A percentile compares a stretch with the other conserved stretches of the same genome.
Evolutionary conservation across 2,113 vertebrate species (phyloP).

Genomic region (Scopus umbretta): DNA sequence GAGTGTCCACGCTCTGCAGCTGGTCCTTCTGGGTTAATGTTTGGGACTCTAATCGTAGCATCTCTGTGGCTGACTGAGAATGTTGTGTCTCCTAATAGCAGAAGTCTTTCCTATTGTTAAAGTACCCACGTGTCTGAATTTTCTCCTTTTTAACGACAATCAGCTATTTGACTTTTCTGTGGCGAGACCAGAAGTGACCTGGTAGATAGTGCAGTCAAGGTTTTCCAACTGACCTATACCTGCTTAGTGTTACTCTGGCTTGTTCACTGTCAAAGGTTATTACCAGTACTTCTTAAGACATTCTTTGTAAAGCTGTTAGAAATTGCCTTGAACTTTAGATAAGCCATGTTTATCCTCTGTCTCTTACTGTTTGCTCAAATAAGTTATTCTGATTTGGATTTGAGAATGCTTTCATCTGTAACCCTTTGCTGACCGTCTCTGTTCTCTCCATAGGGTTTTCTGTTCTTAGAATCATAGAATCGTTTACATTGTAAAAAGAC

Average conservation of each 20-base stretch:
- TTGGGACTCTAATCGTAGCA: rapidly evolving
- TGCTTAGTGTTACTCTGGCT: neutral
- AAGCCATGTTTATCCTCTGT: neutral
- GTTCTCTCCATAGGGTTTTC: neutral
- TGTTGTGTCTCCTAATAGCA: rapidly evolving
- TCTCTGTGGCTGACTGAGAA: neutral
- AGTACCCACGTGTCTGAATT: rapidly evolving
- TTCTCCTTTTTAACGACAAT: neutral
- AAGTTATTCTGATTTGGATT: neutral
- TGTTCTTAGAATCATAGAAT: neutral
- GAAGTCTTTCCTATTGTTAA: neutral
- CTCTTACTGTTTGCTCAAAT: neutral
- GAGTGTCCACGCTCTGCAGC: rapidly evolving
- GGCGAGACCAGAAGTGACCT: rapidly evolving
- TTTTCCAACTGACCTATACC: neutral
- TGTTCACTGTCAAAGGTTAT: neutral
- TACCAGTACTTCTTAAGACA: rapidly evolving
- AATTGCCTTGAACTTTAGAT: neutral
- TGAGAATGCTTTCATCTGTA: neutral
- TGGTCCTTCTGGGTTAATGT: rapidly evolving
- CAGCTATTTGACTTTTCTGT: rapidly evolving
- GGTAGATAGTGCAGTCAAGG: rapidly evolving
- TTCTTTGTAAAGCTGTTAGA: neutral
- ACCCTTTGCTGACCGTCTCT: neutral
- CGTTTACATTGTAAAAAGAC: too few relatives aligned